Percentiles rank a stretch among this genome's conserved stretches.
These are phyloP conservation scores for Spialia ferax DNA, from an alignment of 2,888 invertebrate genomes.

Conservation along the genomic window DNA sequence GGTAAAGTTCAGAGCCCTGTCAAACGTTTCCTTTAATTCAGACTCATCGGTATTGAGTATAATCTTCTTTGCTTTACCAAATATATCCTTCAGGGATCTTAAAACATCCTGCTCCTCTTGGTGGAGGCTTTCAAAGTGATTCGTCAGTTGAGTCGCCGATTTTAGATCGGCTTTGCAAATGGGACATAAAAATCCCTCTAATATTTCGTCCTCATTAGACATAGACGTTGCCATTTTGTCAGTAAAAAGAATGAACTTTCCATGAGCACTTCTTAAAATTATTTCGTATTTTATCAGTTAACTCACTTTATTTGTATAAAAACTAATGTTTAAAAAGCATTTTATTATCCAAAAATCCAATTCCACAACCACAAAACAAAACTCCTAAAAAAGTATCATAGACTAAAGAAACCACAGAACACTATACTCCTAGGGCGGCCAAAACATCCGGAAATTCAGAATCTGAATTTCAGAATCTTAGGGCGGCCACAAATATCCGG, in stretches of 20 bases:
- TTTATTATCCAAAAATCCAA: too few relatives aligned
- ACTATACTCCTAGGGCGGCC: too few relatives aligned
- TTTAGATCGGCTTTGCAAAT: conserved; percentile 97
- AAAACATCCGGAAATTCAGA: too few relatives aligned
- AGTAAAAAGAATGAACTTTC: conserved; percentile 14
- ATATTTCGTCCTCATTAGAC: conserved; percentile 87
- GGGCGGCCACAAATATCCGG: too few relatives aligned
- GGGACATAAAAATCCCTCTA: conserved; percentile 98
- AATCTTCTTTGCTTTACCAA: conserved; percentile 96
- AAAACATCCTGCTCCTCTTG: conserved; percentile 95
- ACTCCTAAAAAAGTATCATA: too few relatives aligned
- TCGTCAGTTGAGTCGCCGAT: conserved; percentile 92
- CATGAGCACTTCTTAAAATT: not conserved
- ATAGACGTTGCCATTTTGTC: conserved; percentile 70
- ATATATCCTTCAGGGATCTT: conserved; percentile 93
- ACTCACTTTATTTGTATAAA: too few relatives aligned
- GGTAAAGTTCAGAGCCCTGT: conserved; percentile 79
- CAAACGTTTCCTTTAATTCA: conserved; percentile 87
- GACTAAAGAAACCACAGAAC: too few relatives aligned
- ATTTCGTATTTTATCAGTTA: too few relatives aligned
- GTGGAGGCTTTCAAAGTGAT: conserved; percentile 96
- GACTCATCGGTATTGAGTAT: conserved; percentile 92
- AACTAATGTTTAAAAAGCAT: too few relatives aligned
- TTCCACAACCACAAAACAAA: too few relatives aligned
- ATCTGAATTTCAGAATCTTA: too few relatives aligned